A percentile compares a stretch with the other conserved stretches of the same genome.
phyloP scores from a whole-genome alignment of 2,797 vertebrate species.

The Scolopax rusticola region DNA sequence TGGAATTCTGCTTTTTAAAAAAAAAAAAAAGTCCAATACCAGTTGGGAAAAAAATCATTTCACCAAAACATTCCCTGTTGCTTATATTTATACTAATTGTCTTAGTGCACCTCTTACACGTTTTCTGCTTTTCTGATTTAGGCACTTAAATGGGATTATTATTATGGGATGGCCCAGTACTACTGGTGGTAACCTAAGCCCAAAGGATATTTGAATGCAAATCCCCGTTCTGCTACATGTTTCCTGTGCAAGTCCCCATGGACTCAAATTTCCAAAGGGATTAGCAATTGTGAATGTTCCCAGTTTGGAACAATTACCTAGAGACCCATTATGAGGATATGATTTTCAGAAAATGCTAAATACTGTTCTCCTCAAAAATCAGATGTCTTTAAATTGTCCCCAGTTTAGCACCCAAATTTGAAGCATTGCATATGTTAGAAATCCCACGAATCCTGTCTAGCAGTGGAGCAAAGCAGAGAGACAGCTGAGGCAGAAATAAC shows the following conservation, averaged over 20 bases:
- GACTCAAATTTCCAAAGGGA: background rate
- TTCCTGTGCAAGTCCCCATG: background rate
- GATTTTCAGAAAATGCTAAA: background rate
- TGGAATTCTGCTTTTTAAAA: background rate
- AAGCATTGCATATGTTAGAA: background rate
- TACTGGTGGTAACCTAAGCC: fast-evolving
- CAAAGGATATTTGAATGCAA: background rate
- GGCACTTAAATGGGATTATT: too few species aligned
- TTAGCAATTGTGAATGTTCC: background rate
- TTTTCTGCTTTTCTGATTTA: background rate
- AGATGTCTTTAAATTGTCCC: background rate
- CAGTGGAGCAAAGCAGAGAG: background rate
- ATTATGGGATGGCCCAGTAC: background rate
- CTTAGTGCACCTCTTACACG: background rate
- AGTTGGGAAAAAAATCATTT: background rate
- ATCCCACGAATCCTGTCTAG: background rate
- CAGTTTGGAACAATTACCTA: background rate
- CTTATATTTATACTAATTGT: background rate
- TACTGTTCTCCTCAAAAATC: background rate
- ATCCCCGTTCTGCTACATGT: background rate
- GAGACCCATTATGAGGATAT: background rate
- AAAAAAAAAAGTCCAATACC: background rate
- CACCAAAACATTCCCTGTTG: background rate
- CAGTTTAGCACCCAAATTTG: background rate
- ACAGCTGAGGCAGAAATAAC: background rate